Evolutionary conservation across 2,888 invertebrate species (phyloP).

Genomic region (Argynnis bischoffii): DNA sequence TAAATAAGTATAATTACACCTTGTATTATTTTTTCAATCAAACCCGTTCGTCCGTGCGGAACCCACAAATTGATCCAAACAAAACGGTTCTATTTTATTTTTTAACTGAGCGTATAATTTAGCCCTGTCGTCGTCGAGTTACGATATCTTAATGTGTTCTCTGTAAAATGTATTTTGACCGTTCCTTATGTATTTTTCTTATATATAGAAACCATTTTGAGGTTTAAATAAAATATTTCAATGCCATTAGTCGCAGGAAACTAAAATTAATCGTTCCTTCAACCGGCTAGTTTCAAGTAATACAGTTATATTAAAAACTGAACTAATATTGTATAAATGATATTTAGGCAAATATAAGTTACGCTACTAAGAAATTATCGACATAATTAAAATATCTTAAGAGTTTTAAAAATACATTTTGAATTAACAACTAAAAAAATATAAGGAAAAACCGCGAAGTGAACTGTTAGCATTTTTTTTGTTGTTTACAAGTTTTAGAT

Average conservation of each 20-base stretch:
- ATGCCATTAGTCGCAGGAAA: constrained; percentile 17
- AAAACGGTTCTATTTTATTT: constrained; percentile 49
- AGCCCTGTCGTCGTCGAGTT: constrained; percentile 58
- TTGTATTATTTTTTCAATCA: not conserved
- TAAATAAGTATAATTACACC: not conserved
- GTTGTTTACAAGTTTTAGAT: too few species aligned
- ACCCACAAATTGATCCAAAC: constrained; percentile 36
- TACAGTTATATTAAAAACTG: not conserved
- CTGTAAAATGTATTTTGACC: constrained; percentile 37
- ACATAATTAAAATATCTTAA: too few species aligned
- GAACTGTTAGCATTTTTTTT: too few species aligned
- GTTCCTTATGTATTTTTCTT: constrained; percentile 23
- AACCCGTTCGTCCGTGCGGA: constrained; percentile 34
- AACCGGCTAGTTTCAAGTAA: constrained; percentile 1
- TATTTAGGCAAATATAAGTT: too few species aligned
- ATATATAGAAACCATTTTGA: constrained; percentile 18
- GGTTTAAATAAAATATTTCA: constrained; percentile 19
- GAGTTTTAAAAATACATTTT: too few species aligned
- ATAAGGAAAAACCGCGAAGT: too few species aligned
- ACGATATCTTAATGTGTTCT: constrained; percentile 71
- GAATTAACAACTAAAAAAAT: too few species aligned
- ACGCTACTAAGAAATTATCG: too few species aligned
- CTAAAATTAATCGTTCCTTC: constrained; percentile 15
- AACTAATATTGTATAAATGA: too few species aligned
- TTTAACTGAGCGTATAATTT: constrained; percentile 73